Percentiles rank a stretch among this genome's conserved stretches.
phyloP scores from a whole-genome alignment of 2,113 vertebrate genomes.

The Tragelaphus buxtoni region DNA sequence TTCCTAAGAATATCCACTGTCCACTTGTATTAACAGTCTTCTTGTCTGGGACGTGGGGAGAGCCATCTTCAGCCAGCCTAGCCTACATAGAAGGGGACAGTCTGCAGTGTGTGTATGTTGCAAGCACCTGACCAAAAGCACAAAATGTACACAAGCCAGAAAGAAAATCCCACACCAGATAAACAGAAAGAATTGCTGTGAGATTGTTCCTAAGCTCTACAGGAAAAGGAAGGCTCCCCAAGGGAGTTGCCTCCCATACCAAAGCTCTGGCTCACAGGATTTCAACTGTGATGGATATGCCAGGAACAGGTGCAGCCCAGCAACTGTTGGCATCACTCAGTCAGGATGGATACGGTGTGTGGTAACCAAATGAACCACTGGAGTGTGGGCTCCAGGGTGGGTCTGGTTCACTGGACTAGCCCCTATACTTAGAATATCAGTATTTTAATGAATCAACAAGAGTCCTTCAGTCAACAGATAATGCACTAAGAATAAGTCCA shows the following conservation, averaged over 20 bases:
- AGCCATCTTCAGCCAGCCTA: background rate
- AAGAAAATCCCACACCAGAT: background rate
- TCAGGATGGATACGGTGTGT: background rate
- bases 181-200: background rate
- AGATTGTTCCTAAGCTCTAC: slow-evolving; percentile 29
- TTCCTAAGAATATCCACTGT: background rate
- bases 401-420: background rate
- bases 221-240: slow-evolving; percentile 22
- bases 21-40: background rate
- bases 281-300: background rate
- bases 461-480: background rate
- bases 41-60: background rate
- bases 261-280: slow-evolving; percentile 32
- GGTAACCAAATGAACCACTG: background rate
- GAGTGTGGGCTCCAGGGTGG: background rate
- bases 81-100: background rate
- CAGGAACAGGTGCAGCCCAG: slow-evolving; percentile 49
- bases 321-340: background rate
- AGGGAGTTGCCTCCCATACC: background rate
- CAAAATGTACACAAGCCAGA: background rate
- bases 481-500: background rate
- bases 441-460: background rate
- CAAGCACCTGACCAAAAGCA: background rate
- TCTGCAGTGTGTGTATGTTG: background rate
- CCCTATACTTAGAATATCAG: background rate